Conservation (phyloP, 2,113 vertebrate species). For the Scophthalmus maximus region DNA sequence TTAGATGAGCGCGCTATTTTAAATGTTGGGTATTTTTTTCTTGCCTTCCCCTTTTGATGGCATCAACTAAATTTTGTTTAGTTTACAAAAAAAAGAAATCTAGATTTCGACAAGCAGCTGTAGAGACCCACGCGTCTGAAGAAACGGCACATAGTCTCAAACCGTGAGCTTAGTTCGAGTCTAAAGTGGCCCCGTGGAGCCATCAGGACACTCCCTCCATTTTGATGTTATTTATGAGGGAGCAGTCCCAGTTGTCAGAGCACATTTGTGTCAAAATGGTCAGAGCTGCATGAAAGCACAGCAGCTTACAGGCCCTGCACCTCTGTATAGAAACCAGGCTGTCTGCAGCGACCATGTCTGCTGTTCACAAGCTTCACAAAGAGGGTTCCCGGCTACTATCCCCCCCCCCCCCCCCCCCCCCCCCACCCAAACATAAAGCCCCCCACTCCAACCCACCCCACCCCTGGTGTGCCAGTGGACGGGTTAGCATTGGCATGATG, state of each 20-base stretch:
- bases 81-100: too few species aligned
- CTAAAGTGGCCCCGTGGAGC: constrained; percentile 74
- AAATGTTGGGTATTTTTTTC: too few species aligned
- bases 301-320: constrained; percentile 76
- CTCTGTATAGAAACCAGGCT: constrained; percentile 66
- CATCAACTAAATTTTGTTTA: too few species aligned
- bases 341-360: constrained; percentile 63
- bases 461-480: constrained; percentile 66
- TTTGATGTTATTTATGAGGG: constrained; percentile 84
- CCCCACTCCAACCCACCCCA: constrained; percentile 13
- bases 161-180: constrained; percentile 64
- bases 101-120: too few species aligned
- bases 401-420: constrained; percentile 21
- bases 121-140: neutral
- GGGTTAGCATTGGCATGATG: constrained; percentile 64
- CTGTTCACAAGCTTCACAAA: constrained; percentile 68
- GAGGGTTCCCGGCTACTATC: constrained; percentile 41
- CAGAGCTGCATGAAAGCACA: constrained; percentile 82
- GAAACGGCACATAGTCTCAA: constrained; percentile 63
- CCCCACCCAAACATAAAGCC: constrained; percentile 55
- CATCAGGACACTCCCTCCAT: constrained; percentile 79
- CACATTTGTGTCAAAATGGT: constrained; percentile 86
- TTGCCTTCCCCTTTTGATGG: constrained; percentile 8
- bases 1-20: too few species aligned
- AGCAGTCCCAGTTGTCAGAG: constrained; percentile 84